A percentile compares a stretch with the other conserved stretches of the same genome.
Conservation (phyloP, 2,113 vertebrate genomes). For the Heterocephalus glaber region DNA sequence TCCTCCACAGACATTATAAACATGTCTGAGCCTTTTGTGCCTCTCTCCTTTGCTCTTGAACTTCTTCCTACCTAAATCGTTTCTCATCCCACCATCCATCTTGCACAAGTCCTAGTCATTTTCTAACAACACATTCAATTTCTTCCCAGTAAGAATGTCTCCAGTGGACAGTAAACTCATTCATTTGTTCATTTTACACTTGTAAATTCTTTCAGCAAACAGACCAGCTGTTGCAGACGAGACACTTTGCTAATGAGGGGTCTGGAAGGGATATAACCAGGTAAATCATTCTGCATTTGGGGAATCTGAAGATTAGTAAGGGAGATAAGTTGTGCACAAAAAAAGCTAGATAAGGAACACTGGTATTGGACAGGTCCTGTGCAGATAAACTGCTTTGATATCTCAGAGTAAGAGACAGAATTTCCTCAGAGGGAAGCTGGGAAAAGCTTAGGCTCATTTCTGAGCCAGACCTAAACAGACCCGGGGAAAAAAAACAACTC, state of each 20-base stretch:
- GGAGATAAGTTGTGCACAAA: neutral
- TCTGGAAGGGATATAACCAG: neutral
- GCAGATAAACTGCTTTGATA: neutral
- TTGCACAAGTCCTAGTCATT: neutral
- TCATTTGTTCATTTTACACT: neutral
- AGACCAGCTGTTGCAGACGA: neutral
- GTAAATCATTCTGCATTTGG: neutral
- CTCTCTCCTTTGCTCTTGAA: neutral
- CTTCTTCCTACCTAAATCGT: neutral
- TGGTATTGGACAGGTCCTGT: neutral
- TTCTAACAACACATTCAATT: neutral
- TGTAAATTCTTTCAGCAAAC: neutral
- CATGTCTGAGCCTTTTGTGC: neutral
- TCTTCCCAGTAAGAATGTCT: neutral
- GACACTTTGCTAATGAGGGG: neutral
- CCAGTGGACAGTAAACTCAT: neutral
- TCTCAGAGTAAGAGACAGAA: neutral
- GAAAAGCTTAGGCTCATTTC: neutral
- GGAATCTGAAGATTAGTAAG: neutral
- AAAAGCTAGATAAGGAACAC: neutral
- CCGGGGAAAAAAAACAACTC: neutral
- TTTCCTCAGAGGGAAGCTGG: neutral
- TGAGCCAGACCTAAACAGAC: neutral
- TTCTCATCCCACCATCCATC: neutral
- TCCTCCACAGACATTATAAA: neutral